phyloP scores from a whole-genome alignment of 2,888 invertebrate genomes.

The Dryobota labecula region DNA sequence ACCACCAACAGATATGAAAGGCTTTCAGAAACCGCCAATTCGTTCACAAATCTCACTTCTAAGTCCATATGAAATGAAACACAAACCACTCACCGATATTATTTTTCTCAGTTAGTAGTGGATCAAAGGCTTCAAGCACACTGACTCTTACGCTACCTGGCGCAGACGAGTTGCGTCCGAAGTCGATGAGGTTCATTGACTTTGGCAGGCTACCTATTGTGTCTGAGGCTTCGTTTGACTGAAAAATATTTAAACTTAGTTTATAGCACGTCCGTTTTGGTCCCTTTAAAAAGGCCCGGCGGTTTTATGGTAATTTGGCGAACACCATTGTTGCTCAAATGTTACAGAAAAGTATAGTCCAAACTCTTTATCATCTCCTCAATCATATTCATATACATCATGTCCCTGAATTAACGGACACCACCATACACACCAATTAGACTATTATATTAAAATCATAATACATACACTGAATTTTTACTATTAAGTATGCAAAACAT shows the following conservation, averaged over 20 bases:
- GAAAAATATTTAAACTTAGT: constrained; percentile 42
- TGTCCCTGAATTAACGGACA: no score
- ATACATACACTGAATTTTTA: no score
- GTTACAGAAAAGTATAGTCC: no score
- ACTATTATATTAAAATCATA: no score
- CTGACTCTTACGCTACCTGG: constrained; percentile 91
- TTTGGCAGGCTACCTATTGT: constrained; percentile 81
- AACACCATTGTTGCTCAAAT: no score
- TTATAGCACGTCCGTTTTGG: not conserved
- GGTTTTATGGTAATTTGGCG: no score
- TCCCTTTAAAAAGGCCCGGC: no score
- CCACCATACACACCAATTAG: no score
- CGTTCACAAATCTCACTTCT: constrained; percentile 29
- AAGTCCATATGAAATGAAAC: constrained; percentile 70
- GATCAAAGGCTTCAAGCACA: constrained; percentile 97
- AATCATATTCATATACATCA: no score
- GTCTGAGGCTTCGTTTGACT: constrained; percentile 86
- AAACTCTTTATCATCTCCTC: no score
- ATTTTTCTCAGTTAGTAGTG: constrained; percentile 92
- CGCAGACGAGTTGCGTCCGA: constrained; percentile 79
- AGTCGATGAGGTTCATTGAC: constrained; percentile 86
- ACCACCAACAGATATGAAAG: not conserved
- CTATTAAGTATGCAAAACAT: no score
- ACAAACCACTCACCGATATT: constrained; percentile 89
- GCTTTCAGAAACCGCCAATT: not conserved